Percentiles rank a stretch among this genome's conserved stretches.
phyloP scores from a whole-genome alignment of 2,888 invertebrate species.

The Nephrocerus scutellatus region DNA sequence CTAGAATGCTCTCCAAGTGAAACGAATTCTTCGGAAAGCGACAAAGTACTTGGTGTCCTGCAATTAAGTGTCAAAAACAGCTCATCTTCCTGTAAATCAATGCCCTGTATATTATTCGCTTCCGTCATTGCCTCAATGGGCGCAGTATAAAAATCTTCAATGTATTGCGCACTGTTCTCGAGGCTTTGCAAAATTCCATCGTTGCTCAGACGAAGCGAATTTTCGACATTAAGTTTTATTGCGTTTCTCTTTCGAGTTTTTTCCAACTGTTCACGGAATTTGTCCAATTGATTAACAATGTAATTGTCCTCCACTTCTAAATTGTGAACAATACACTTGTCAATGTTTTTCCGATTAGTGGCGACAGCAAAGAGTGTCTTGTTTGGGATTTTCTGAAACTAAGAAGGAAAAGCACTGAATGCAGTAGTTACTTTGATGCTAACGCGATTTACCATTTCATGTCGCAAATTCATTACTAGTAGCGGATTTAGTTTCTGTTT shows the following conservation, averaged over 20 bases:
- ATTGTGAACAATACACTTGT: conserved; percentile 40
- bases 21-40: too few species aligned
- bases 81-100: not conserved
- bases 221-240: conserved; percentile 16
- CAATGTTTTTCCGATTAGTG: conserved; percentile 30
- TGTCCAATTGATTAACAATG: conserved; percentile 40
- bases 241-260: conserved; percentile 27
- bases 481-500: conserved; percentile 34
- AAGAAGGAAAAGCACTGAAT: too few species aligned
- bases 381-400: conserved; percentile 36
- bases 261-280: conserved; percentile 40
- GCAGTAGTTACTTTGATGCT: too few species aligned
- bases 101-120: conserved; percentile 22
- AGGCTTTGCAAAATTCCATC: conserved; percentile 34
- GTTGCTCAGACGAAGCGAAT: conserved; percentile 33
- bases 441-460: conserved; percentile 37
- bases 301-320: conserved; percentile 40
- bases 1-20: too few species aligned
- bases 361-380: conserved; percentile 35
- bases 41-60: too few species aligned
- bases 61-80: too few species aligned
- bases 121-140: conserved; percentile 36
- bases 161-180: conserved; percentile 31
- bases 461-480: conserved; percentile 46
- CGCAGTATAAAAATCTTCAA: conserved; percentile 39